Evolutionary conservation across 1,140 invertebrate genomes (phyloP), one percentile per base, ranked within the genome.

Genomic region (Drosophila burlai): DNA sequence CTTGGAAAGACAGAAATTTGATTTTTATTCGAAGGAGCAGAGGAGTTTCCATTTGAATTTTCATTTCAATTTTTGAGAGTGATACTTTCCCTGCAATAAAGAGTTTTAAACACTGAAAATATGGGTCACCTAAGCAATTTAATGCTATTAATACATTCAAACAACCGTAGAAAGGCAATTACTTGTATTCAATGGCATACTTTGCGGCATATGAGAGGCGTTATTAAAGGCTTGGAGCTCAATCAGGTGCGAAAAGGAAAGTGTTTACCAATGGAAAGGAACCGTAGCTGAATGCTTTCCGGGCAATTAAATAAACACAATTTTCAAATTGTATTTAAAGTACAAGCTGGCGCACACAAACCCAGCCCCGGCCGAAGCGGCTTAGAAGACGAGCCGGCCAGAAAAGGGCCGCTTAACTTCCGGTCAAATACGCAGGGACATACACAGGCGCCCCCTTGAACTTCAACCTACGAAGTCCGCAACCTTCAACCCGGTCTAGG

Each of bases 311-410:
- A 90, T 90, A 82, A 90, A 90, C 85, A 90, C 85, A 90, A 90
- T 90, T 90, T 90, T 80, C 81, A 85, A 90, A 90, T 90, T 82
- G 89, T 91, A 90, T 90, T 90, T 90, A 90, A 90, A 90, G 81
- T 85, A 90, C 74, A 90, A 63, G 59, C 66, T 68, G 72, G 49
- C 55, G 10, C 69, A 63, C 29, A 38, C 49, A 45, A 61, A 29
- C 45, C 16, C 18, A 16, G 34, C 47, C 47, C 47, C 34, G 16
- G 42, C 52, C 45, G 26, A 49, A 71, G 38, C 52, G 36, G 38
- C 47, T 57, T 49, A 55, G 43, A 49, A 43, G 38, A 43, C 57
- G 67, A 43, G 6, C 72, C 67, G 58, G 49, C 43, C 47, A 69
- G 50, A 63, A 57, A 65, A 45, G 55, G 47, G 60, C 31, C 63